Percentiles rank a stretch among this genome's conserved stretches.
These are phyloP conservation scores for Sarcophilus harrisii DNA, from an alignment of 2,797 vertebrate genomes.

Conservation along the genomic window DNA sequence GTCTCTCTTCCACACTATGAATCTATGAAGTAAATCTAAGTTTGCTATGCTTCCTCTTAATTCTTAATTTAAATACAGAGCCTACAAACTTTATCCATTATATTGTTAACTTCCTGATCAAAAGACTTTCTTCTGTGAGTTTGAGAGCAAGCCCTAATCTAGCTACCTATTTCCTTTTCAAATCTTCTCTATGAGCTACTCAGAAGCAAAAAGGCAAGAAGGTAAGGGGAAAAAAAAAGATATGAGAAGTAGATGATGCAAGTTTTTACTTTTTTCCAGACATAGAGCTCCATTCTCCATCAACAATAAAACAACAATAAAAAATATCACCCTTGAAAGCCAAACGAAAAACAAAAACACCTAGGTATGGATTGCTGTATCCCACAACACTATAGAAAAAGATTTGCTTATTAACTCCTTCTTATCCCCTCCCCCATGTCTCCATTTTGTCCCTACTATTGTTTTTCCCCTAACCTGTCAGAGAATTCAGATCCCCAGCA, in stretches of 20 bases:
- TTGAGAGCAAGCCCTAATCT: background rate
- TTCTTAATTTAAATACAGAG: background rate
- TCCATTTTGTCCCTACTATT: slow-evolving; percentile 73
- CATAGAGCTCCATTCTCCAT: background rate
- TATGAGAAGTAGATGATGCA: background rate
- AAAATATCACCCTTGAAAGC: slow-evolving; percentile 6
- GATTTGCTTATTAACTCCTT: slow-evolving; percentile 68
- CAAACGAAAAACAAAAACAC: slow-evolving; percentile 63
- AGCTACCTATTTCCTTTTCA: background rate
- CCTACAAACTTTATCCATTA: background rate
- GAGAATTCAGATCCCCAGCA: slow-evolving; percentile 29
- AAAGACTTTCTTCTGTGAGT: background rate
- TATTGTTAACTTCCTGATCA: background rate
- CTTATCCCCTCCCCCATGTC: slow-evolving; percentile 24
- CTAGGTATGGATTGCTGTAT: slow-evolving; percentile 24
- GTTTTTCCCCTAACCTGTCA: slow-evolving; percentile 66
- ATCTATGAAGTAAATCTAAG: background rate
- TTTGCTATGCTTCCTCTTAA: background rate
- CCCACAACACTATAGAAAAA: slow-evolving; percentile 44
- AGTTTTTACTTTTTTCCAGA: background rate
- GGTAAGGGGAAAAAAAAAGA: background rate
- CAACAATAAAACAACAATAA: background rate
- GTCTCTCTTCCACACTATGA: background rate
- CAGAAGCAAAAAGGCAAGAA: background rate
- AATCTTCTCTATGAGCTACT: background rate